These are phyloP conservation scores for Mormyrops boulengeri DNA, from an alignment of 2,797 vertebrate genomes.

Conservation along the genomic window DNA sequence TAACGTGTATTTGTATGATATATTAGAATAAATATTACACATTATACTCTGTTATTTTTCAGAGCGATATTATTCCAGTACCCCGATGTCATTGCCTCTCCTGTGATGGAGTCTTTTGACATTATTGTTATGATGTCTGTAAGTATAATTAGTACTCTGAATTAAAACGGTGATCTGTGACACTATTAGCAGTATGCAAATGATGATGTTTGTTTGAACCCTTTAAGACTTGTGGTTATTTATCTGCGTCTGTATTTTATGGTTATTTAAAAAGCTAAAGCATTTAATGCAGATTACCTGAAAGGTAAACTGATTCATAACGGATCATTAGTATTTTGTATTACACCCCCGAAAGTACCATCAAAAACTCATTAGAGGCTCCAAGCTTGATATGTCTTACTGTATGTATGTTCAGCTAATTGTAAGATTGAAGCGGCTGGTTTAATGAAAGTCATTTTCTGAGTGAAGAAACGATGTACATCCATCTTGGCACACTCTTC, in stretches of 20 bases:
- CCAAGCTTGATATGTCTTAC: neutral
- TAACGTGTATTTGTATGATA: neutral
- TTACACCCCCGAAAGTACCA: neutral
- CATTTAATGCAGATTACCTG: neutral
- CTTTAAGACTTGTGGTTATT: neutral
- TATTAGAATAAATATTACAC: neutral
- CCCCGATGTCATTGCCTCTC: conserved; percentile 69
- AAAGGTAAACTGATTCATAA: conserved; percentile 4
- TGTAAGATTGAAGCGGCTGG: neutral
- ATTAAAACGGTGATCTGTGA: neutral
- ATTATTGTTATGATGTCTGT: conserved; percentile 77
- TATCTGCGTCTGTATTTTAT: neutral
- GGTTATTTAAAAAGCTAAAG: neutral
- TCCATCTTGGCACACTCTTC: neutral
- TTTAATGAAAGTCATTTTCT: neutral
- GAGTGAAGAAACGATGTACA: neutral
- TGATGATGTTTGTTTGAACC: neutral
- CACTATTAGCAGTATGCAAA: neutral
- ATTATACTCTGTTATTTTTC: conserved; percentile 17
- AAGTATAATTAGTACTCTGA: conserved; percentile 46
- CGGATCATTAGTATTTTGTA: neutral
- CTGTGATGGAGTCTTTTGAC: conserved; percentile 63
- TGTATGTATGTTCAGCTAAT: neutral
- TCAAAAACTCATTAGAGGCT: neutral
- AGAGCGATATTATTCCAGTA: conserved; percentile 71